Evolutionary conservation across 2,888 invertebrate species (phyloP), one percentile per base, ranked within the genome.

Genomic region (Ormyrus thymus): DNA sequence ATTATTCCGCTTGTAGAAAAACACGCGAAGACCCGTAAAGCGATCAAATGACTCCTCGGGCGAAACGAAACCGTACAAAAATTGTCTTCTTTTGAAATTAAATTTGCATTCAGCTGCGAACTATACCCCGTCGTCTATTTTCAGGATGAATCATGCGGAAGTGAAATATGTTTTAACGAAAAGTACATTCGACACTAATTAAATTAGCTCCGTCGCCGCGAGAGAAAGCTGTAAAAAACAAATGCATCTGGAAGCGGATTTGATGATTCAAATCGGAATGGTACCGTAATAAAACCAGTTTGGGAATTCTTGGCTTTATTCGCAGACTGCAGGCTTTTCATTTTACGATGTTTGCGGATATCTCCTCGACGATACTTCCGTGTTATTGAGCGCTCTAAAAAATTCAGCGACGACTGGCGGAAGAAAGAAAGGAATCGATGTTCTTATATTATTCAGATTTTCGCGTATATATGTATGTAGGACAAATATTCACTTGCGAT

Each of bases 261-360:
- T 73, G 81, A 78, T 76, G 70, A 78, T 71, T 78, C 74, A 68
- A 68, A 78, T 78, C 46, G 59, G 11, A 51, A 62, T 43, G 59
- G 58, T 70, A 74, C 65, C 78, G 78, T 69, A 74, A 64, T 45
- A 70, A 73, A 78, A 78, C 78, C 71, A 68, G 78, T 78, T 78
- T 73, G 29, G 61, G 29, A 11, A 61, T 73, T 46, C 64, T 45
- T 58, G 15, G 43, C 9, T 65, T 70, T 69, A 74, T 68, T 74
- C 46, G 45, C 56, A 56, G 48, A 55, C 59, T 77, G 45, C 29
- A 13, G n/a, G 68, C 13, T 66, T 58, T 13, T 74, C 51, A 68
- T 65, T 72, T 78, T 70, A 76, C 58, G 56, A 29, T 59, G 45
- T 46, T 29, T 15, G 56, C 59, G 62, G 13, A 70, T 64, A 77